These are phyloP conservation scores for Trogon melanurus DNA, from an alignment of 2,113 vertebrate species.

Conservation along the genomic window DNA sequence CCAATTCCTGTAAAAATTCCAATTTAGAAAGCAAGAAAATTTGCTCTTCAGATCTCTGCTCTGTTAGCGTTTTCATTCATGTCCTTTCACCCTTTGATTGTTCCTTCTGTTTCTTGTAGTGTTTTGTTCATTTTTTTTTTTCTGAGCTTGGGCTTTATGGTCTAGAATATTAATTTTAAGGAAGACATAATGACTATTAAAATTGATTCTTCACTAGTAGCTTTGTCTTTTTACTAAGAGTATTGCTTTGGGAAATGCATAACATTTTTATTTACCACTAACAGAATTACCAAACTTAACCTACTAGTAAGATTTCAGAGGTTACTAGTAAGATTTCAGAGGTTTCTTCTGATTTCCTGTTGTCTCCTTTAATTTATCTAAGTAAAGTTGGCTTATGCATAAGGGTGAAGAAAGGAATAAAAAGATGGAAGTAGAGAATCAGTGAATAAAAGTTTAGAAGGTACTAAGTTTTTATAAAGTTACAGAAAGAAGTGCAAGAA, in stretches of 20 bases:
- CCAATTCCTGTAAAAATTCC: background rate
- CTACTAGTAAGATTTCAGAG: background rate
- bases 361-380: background rate
- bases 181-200: background rate
- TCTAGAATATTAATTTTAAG: background rate
- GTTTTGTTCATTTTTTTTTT: background rate
- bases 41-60: background rate
- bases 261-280: background rate
- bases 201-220: background rate
- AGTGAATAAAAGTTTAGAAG: background rate
- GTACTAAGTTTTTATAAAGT: background rate
- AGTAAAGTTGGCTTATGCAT: background rate
- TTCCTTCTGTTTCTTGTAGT: background rate
- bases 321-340: background rate
- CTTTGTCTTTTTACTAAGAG: background rate
- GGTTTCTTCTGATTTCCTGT: background rate
- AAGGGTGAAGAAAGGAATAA: background rate
- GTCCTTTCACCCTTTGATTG: background rate
- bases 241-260: background rate
- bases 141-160: background rate
- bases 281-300: background rate
- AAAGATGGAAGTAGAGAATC: background rate
- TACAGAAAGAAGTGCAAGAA: background rate
- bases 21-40: background rate
- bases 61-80: background rate